These are phyloP conservation scores for Conchocele bisecta DNA, from an alignment of 2,888 invertebrate genomes.

Conservation along the genomic window DNA sequence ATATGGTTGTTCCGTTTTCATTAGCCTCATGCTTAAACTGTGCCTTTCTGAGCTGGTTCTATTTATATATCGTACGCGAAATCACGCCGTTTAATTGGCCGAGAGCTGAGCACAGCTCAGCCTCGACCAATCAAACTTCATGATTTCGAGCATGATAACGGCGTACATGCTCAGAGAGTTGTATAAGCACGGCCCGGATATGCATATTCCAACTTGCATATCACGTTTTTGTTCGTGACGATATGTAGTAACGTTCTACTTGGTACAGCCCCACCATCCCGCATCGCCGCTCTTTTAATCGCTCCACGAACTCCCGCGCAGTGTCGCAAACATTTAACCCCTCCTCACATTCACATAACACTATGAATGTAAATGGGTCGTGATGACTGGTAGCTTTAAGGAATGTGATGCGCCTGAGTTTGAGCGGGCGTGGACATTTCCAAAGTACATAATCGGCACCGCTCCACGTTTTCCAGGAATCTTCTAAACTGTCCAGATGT, in stretches of 20 bases:
- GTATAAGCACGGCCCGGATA: too few species aligned
- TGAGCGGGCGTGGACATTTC: conserved; percentile 72
- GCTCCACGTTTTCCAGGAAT: conserved; percentile 76
- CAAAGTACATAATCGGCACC: conserved; percentile 75
- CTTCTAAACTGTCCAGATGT: conserved; percentile 66
- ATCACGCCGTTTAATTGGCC: too few species aligned
- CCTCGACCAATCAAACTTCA: too few species aligned
- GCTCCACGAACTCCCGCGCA: conserved; percentile 71
- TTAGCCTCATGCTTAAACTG: too few species aligned
- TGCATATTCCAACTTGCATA: too few species aligned
- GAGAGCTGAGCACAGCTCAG: too few species aligned
- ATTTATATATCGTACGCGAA: too few species aligned
- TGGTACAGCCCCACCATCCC: conserved; percentile 74
- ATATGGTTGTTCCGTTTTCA: too few species aligned
- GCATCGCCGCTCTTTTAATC: conserved; percentile 71
- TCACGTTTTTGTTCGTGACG: conserved; percentile 44
- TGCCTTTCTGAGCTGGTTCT: too few species aligned
- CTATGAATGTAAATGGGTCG: conserved; percentile 68
- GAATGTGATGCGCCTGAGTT: conserved; percentile 74
- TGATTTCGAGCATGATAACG: too few species aligned
- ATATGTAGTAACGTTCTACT: conserved; percentile 69
- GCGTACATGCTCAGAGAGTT: too few species aligned
- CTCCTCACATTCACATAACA: conserved; percentile 74
- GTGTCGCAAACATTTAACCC: conserved; percentile 68
- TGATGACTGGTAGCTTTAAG: conserved; percentile 63